Evolutionary conservation across 2,888 invertebrate genomes (phyloP).

Genomic region (Stegana nigrithorax): DNA sequence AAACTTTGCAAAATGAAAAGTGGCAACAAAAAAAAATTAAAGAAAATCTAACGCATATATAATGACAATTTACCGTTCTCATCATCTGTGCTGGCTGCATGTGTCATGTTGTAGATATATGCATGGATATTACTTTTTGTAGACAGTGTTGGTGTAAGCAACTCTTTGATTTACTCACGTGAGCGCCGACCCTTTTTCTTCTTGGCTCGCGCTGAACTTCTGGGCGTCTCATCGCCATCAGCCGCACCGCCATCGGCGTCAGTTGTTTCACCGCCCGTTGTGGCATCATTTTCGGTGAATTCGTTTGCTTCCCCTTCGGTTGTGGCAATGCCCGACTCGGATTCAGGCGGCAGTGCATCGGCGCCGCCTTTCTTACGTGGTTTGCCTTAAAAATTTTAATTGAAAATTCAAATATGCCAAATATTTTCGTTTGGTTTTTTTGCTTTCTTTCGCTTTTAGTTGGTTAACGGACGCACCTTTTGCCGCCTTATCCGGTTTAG

Average conservation of each 20-base stretch:
- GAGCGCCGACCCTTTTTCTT: conserved; percentile 16
- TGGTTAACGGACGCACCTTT: conserved; percentile 1
- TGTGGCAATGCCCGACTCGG: conserved; percentile 25
- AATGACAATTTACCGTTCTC: conserved; percentile 64
- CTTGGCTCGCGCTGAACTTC: conserved; percentile 50
- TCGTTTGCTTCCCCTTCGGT: conserved; percentile 27
- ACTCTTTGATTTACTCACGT: conserved; percentile 45
- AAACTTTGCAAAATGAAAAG: conserved; percentile 34
- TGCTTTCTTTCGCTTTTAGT: no score
- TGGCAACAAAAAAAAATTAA: conserved; percentile 32
- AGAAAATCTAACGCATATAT: conserved; percentile 28
- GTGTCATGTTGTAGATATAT: conserved; percentile 9
- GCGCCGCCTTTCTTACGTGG: conserved; percentile 40
- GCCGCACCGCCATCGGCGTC: conserved; percentile 44
- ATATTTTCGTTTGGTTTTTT: no score
- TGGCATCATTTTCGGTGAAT: conserved; percentile 26
- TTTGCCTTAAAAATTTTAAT: conserved; percentile 26
- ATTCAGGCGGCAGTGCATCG: conserved; percentile 14
- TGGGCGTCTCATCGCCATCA: conserved; percentile 46
- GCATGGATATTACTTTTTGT: neutral
- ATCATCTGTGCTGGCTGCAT: conserved; percentile 64
- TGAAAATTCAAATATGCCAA: no score
- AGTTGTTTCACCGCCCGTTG: conserved; percentile 34
- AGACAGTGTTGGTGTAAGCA: neutral
- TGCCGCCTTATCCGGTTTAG: conserved; percentile 15